Evolutionary conservation across 37 sponge, comb jelly and placozoan species (phyloP), one percentile per base, ranked within the genome.

Genomic region (Oopsacas minuta): DNA sequence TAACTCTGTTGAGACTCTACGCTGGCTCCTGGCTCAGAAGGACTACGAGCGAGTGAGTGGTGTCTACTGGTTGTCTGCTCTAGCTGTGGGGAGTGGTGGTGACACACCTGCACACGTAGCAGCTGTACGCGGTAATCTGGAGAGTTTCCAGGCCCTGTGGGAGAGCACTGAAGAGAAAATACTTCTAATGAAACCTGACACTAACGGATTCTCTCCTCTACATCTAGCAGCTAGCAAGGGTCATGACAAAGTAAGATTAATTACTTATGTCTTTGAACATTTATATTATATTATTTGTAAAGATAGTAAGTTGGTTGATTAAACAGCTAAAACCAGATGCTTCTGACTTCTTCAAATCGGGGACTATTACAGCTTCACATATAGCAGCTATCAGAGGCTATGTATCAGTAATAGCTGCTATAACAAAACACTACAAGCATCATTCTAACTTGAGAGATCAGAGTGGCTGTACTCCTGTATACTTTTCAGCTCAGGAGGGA

Each of bases 11-110:
- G 20, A 10, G 32, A 61, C 75, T 3, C 75, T 61, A 3, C 75
- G 30, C 30, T 61, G 75, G 75, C 75, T 61, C 32, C 30, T 61
- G 75, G 75, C 75, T 61, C 75, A 61, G 75, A 61, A 61, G 75
- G 17, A 61, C 32, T 12, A 32, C 17, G 75, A 61, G 75, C 75
- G 30, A 3, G 20, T 61, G 7, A 61, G 28, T 12, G 75, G 75
- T 25, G 28, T 25, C 20, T 34, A 25, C 30, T 61, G 75, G 75
- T 34, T 61, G 75, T 61, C 75, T 34, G 75, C 75, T n/a, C 17
- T 61, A 3, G 75, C 75, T 61, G 1, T n/a, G 1, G 75, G 75
- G 28, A 61, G 30, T 34, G 75, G 75, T 12, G 75, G 75, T 7
- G 75, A 61, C 75, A 61, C 75, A 34, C 20, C 28, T 12, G 75